phyloP scores from a whole-genome alignment of 2,888 invertebrate species.

The Busseola fusca region DNA sequence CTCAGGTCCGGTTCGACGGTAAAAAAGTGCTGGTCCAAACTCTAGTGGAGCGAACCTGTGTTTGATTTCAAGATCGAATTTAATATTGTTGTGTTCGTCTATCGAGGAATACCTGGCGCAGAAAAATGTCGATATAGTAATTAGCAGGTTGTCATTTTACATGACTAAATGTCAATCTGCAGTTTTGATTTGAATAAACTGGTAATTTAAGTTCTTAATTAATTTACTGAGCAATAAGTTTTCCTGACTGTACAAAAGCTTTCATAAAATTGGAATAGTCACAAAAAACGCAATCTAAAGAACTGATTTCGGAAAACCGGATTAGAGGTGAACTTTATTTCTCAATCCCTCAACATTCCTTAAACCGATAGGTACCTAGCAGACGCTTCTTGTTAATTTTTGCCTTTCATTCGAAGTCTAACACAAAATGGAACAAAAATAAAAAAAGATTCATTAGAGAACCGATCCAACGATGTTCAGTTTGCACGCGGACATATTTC shows the following conservation, averaged over 20 bases:
- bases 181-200: not conserved
- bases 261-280: not conserved
- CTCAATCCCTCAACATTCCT: not conserved
- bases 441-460: not conserved
- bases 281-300: not conserved
- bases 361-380: not conserved
- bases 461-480: not conserved
- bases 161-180: not conserved
- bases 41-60: not conserved
- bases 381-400: not conserved
- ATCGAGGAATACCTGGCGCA: not conserved
- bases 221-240: not conserved
- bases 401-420: not conserved
- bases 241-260: not conserved
- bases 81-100: conserved; percentile 2
- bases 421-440: not conserved
- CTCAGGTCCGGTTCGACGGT: not conserved
- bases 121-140: not conserved
- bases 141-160: no score
- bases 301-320: not conserved
- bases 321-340: not conserved
- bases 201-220: not conserved
- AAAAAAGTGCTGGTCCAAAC: conserved; percentile 15
- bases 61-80: conserved; percentile 5
- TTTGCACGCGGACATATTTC: not conserved